Evolutionary conservation across 2,113 vertebrate species (phyloP), one percentile per base, ranked within the genome.

Genomic region (Pseudopodoces humilis): DNA sequence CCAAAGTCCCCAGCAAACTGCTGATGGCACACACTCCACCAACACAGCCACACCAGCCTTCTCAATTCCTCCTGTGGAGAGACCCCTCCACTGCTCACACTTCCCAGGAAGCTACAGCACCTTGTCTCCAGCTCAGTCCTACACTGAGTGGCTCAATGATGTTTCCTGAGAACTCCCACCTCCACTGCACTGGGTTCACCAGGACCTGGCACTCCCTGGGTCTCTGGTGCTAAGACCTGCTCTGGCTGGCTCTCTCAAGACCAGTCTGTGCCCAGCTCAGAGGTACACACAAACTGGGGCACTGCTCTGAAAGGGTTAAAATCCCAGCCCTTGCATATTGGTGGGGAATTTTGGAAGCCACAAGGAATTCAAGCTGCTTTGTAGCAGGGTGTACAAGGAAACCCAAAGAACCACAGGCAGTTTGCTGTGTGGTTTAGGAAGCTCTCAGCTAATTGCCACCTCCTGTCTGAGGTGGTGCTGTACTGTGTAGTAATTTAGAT

Each of bases 21-120:
- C 44, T 39, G 17, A 55, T 27, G 22, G 31, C 31, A 35, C n/a
- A 31, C 12, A 3, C 20, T 22, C 4, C 4, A 6, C 18, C 11
- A 28, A 20, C 49, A 41, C 10, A 9, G 13, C 17, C 25, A 59
- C 27, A 44, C 18, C 49, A 44, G 3, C 21, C 25, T 31, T 8
- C 33, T 84, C 47, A 67, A 1, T 31, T 74, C 19, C 25, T 59
- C 16, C 39, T 71, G 33, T 35, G 46, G 25, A 41, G 14, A 67
- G 23, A 47, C 5, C n/a, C 22, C 20, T 41, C 15, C 20, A 11
- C 18, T 27, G 5, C 30, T 76, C 3, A 0, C 8, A 0, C 23
- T 39, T 87, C 49, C 47, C 31, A 52, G 27, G 35, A 19, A 87
- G 10, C 6, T n/a, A 31, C 0, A 0, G 28, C 9, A 23, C 16